A percentile compares a stretch with the other conserved stretches of the same genome.
These are phyloP conservation scores for Acanthopagrus latus DNA, from an alignment of 2,797 vertebrate species.

Conservation along the genomic window DNA sequence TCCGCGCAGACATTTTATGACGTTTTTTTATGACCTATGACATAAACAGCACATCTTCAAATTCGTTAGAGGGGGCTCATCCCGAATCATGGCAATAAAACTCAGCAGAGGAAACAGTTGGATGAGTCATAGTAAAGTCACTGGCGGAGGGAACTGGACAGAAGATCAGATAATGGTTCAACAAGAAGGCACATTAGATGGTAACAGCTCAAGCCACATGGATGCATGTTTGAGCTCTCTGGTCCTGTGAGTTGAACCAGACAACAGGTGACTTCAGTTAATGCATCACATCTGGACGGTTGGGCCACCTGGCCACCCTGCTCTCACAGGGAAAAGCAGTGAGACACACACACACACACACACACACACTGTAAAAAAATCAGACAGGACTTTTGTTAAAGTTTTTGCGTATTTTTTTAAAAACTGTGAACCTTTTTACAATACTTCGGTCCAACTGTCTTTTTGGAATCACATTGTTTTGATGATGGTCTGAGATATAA, in stretches of 20 bases:
- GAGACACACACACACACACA: conserved; percentile 18
- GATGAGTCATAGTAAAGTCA: conserved; percentile 36
- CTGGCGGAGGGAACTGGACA: not conserved
- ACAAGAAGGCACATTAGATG: no score
- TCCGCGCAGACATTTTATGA: conserved; percentile 54
- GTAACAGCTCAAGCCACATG: not conserved
- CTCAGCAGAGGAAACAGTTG: conserved; percentile 34
- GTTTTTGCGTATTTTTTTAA: not conserved
- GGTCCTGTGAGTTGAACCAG: conserved; percentile 36
- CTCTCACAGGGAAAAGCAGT: conserved; percentile 31
- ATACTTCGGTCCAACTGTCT: not conserved
- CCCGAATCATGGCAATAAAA: conserved; percentile 50
- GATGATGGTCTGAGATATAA: not conserved
- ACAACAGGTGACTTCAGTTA: conserved; percentile 59
- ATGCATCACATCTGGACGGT: conserved; percentile 57
- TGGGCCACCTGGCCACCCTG: conserved; percentile 56
- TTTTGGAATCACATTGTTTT: not conserved
- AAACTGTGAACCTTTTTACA: not conserved
- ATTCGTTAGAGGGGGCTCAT: conserved; percentile 38
- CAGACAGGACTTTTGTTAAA: not conserved
- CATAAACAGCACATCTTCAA: conserved; percentile 68
- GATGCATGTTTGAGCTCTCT: conserved; percentile 12
- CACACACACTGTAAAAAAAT: conserved; percentile 30
- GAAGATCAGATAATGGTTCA: conserved; percentile 9
- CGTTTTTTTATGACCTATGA: conserved; percentile 59